A percentile compares a stretch with the other conserved stretches of the same genome.
These are phyloP conservation scores for Drosophila antonietae DNA, from an alignment of 2,888 invertebrate species.

Conservation along the genomic window DNA sequence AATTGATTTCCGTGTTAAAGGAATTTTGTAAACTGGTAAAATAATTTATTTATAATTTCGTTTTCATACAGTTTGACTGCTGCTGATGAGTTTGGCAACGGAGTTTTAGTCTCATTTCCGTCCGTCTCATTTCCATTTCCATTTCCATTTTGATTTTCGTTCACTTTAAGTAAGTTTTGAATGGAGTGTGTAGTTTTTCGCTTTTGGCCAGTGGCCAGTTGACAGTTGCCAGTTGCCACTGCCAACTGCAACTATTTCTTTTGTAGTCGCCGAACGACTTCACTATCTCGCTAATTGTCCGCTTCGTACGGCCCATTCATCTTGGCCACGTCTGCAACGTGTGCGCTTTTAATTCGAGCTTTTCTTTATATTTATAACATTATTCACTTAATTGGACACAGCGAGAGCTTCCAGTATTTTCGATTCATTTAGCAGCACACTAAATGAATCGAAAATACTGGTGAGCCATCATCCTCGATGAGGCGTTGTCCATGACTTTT, in stretches of 20 bases:
- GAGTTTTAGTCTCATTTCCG: slow-evolving; percentile 1
- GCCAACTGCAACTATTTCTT: slow-evolving; percentile 22
- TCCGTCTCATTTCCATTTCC: neutral
- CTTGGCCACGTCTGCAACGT: slow-evolving; percentile 36
- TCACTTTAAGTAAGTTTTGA: slow-evolving; percentile 49
- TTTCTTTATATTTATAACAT: slow-evolving; percentile 69
- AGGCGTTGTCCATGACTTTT: slow-evolving; percentile 41
- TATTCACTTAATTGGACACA: slow-evolving; percentile 66
- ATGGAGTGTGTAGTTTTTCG: slow-evolving; percentile 13
- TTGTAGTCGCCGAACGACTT: slow-evolving; percentile 11
- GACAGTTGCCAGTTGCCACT: slow-evolving; percentile 44
- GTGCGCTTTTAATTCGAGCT: slow-evolving; percentile 64
- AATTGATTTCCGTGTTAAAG: neutral
- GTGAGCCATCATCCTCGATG: slow-evolving; percentile 6
- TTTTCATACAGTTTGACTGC: neutral
- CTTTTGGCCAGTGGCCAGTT: slow-evolving; percentile 27
- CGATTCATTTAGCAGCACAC: neutral
- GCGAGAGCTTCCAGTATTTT: neutral
- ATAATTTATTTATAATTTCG: neutral
- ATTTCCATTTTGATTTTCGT: slow-evolving; percentile 4
- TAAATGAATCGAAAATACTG: too few species aligned
- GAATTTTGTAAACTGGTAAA: neutral
- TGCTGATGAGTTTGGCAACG: neutral
- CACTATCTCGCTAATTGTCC: slow-evolving; percentile 47
- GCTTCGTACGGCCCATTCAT: slow-evolving; percentile 46